A percentile compares a stretch with the other conserved stretches of the same genome.
Evolutionary conservation across 2,113 vertebrate species (phyloP).

Genomic region (Nothoprocta perdicaria): DNA sequence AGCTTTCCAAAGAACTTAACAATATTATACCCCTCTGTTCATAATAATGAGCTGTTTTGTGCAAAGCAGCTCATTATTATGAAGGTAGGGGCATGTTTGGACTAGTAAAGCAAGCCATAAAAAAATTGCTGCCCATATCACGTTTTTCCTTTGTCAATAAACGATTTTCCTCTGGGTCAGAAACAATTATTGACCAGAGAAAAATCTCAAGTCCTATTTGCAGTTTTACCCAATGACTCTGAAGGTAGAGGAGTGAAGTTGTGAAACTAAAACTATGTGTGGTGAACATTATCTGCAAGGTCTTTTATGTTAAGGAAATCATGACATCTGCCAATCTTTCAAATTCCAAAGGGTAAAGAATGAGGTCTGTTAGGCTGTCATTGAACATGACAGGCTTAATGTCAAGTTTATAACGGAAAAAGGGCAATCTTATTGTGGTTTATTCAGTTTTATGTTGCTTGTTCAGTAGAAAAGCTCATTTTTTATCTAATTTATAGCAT

Average conservation of each 20-base stretch:
- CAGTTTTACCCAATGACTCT: constrained; percentile 56
- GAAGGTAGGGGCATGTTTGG: constrained; percentile 75
- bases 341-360: constrained; percentile 93
- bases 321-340: constrained; percentile 95
- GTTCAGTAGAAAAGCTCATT: constrained; percentile 90
- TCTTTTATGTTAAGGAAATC: constrained; percentile 87
- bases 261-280: constrained; percentile 69
- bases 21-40: constrained; percentile 68
- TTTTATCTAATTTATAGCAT: constrained; percentile 99
- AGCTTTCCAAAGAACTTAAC: constrained; percentile 67
- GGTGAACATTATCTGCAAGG: constrained; percentile 79
- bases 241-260: constrained; percentile 62
- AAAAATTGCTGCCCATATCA: constrained; percentile 66
- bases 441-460: constrained; percentile 97
- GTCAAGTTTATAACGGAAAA: constrained; percentile 97
- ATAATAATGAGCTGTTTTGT: constrained; percentile 75
- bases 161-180: constrained; percentile 71
- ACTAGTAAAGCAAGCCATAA: constrained; percentile 78
- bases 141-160: constrained; percentile 69
- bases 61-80: constrained; percentile 80
- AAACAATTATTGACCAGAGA: constrained; percentile 66
- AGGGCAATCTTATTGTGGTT: constrained; percentile 98
- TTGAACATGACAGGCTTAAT: constrained; percentile 99
- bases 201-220: constrained; percentile 38
- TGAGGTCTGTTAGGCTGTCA: constrained; percentile 96